Percentiles rank a stretch among this genome's conserved stretches.
These are phyloP conservation scores for Pantherophis vulpinus DNA, from an alignment of 2,797 vertebrate genomes.

Conservation along the genomic window DNA sequence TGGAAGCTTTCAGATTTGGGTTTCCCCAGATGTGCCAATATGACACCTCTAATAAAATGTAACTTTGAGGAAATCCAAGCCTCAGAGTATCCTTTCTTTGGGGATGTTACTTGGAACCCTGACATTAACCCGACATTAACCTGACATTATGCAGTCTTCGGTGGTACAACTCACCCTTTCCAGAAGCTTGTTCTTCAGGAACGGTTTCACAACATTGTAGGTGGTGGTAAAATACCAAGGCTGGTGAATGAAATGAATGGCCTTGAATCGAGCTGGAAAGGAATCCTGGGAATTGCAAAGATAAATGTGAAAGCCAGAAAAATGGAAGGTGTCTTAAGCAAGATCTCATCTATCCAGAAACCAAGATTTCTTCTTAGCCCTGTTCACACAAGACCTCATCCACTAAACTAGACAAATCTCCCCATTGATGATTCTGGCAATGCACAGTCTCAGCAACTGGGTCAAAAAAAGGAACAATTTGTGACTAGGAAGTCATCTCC, in stretches of 20 bases:
- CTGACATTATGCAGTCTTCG: not conserved
- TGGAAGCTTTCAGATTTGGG: too few relatives aligned
- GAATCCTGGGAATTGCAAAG: slow-evolving; percentile 81
- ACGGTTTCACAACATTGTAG: slow-evolving; percentile 93
- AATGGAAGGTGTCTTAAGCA: not conserved
- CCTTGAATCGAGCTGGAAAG: slow-evolving; percentile 96
- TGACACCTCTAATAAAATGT: too few relatives aligned
- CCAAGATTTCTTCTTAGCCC: not conserved
- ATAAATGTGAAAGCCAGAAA: not conserved
- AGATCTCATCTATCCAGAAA: not conserved
- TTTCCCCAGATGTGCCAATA: too few relatives aligned
- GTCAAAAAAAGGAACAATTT: not conserved
- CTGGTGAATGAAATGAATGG: slow-evolving; percentile 93
- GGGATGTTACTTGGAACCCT: too few relatives aligned
- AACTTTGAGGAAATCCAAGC: too few relatives aligned
- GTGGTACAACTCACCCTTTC: slow-evolving; percentile 82
- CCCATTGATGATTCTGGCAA: not conserved
- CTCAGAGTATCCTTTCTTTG: fast-evolving
- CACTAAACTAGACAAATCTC: not conserved
- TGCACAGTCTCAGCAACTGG: not conserved
- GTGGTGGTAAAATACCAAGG: slow-evolving; percentile 99
- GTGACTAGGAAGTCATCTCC: not conserved
- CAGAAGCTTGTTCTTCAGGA: slow-evolving; percentile 96
- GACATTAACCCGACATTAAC: too few relatives aligned
- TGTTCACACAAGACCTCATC: not conserved